Evolutionary conservation across 2,797 vertebrate species (phyloP), one percentile per base, ranked within the genome.

Genomic region (Crocodylus rhombifer): DNA sequence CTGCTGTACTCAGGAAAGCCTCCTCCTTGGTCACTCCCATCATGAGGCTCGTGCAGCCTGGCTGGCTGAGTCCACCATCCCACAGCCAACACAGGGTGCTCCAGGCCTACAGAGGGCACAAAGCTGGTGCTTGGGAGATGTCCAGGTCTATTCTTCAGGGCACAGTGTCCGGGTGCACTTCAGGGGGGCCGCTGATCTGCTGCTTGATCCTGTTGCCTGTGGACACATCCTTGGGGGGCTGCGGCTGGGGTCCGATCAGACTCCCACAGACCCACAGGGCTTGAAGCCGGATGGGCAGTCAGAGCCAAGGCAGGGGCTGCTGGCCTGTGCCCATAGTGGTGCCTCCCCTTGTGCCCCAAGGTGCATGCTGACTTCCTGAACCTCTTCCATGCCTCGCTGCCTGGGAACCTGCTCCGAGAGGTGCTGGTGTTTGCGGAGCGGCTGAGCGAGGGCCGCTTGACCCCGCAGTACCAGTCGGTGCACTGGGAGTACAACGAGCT

Each of bases 401-500:
- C 62, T 0, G 92, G 92, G 67, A 67, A 78, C 14, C 79, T 92
- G 87, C 88, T 96, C 55, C 64, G 6, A 0, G 85, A 95, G 95
- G 1, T 90, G 11, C 77, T 96, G 90, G 88, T 95, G 61, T 94
- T 97, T 23, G 65, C 91, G 5, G 95, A 96, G 89, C 77, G 75
- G 65, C 91, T 97, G 62, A 95, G 83, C 5, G 97, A 96, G 75
- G 95, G 96, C 18, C 96, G 74, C 84, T 95, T 21, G 0, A 71
- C 80, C 2, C 69, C 87, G 2, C 57, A 77, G 5, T 94, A 88
- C 91, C 91, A 73, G 1, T 92, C 92, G 0, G 90, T 95, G 67
- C 94, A 95, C 2, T 96, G 96, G 97, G 85, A 94, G 42, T 96
- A 96, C 81, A 88, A 87, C 0, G 89, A 91, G 5, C 74, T 42